Base-by-base conservation (phyloP, 2,113 vertebrate species). In the Nettapus auritus region DNA sequence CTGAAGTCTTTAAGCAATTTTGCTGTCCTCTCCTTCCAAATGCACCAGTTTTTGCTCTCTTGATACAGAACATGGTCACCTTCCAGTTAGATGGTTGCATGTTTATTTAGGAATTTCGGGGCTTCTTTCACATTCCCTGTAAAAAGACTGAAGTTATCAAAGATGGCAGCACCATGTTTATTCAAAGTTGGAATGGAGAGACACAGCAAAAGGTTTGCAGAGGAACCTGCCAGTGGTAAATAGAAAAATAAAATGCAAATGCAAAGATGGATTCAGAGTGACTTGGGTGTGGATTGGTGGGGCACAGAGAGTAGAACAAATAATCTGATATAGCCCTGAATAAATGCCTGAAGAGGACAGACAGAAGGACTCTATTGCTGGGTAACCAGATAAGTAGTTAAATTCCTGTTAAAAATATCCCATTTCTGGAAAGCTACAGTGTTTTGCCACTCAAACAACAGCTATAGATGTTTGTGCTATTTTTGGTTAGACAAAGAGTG, bases 171-270 rank as follows among this genome's bases (percentile, higher is more conserved):
- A 48, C 66, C 46, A 16, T 40, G 34, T 82, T 86, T 82, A 68
- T 36, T 52, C 46, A 33, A 36, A 4, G 8, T 50, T 46, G 81
- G 95, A 92, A 91, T 22, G 46, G 48, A 78, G 38, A 85, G 29
- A 71, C 55, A 63, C 17, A 13, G 59, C 34, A 48, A 66, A 92
- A 93, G 67, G 31, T 64, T 79, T 92, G 67, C 77, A 93, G 60
- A 83, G 80, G 64, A 94, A 83, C 52, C 77, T 90, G 74, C 26
- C 44, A 34, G 31, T 48, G 53, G 70, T 16, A 59, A 88, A 92
- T 3, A 90, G 34, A 79, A 91, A 93, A 93, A 60, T 44, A 75
- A 82, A 95, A 94, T 26, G 21, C 16, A 69, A 90, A 88, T n/a
- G 3, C 31, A 75, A 94, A 85, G 29, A 56, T 34, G 11, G 25